These are phyloP conservation scores for Halocynthia roretzi DNA, from an alignment of 23 tunicate species.

Conservation along the genomic window DNA sequence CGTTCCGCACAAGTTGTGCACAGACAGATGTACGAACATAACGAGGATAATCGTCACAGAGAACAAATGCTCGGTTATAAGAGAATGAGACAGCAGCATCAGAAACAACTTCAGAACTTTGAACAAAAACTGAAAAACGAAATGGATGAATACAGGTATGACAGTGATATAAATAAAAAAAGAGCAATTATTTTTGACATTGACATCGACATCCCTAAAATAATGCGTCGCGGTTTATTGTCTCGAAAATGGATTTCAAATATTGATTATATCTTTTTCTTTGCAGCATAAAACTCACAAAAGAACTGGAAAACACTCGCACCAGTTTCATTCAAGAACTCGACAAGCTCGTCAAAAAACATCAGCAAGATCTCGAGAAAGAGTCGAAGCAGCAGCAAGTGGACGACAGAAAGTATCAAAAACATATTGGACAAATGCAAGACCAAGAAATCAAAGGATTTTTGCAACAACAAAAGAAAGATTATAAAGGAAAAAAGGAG, in stretches of 20 bases:
- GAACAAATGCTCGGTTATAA: constrained; percentile 92
- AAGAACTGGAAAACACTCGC: constrained; percentile 66
- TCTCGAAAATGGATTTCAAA: neutral
- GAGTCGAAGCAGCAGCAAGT: constrained; percentile 45
- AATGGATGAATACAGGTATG: constrained; percentile 95
- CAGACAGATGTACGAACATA: constrained; percentile 80
- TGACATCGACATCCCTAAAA: neutral
- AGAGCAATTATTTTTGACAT: neutral
- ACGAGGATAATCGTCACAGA: constrained; percentile 89
- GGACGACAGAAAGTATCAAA: constrained; percentile 77
- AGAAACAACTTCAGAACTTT: constrained; percentile 82
- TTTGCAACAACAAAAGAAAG: constrained; percentile 65
- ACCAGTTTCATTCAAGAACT: constrained; percentile 69
- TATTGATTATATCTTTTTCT: neutral
- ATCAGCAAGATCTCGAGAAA: constrained; percentile 81
- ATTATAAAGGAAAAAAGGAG: constrained; percentile 70
- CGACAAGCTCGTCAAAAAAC: constrained; percentile 57
- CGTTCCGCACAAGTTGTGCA: constrained; percentile 91
- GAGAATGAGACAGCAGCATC: constrained; percentile 86
- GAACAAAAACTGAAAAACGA: constrained; percentile 88
- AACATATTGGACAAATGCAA: constrained; percentile 79
- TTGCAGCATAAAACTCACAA: constrained; percentile 60
- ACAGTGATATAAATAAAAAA: neutral
- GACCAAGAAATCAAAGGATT: constrained; percentile 80
- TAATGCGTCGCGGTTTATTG: neutral